These are phyloP conservation scores for Microchrysa polita DNA, from an alignment of 2,888 invertebrate genomes.

Conservation along the genomic window DNA sequence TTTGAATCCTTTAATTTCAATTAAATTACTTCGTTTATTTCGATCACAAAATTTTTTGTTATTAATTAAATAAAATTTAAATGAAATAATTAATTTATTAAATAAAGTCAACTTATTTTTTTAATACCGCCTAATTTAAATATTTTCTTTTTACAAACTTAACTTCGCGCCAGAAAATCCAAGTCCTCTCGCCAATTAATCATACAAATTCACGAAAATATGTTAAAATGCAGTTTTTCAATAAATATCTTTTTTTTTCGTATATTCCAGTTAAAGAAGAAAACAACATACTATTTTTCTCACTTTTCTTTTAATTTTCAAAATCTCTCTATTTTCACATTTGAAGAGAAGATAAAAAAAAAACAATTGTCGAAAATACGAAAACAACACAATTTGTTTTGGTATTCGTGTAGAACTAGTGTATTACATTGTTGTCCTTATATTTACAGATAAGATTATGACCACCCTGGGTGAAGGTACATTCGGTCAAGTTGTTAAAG, in stretches of 20 bases:
- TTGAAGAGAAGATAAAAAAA: no score
- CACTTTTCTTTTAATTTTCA: constrained; percentile 15
- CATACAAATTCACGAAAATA: background rate
- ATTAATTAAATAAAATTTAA: background rate
- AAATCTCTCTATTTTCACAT: background rate
- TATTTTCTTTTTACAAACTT: no score
- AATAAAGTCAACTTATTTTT: background rate
- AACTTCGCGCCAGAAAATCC: no score
- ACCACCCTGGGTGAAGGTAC: constrained; percentile 99
- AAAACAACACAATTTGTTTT: background rate
- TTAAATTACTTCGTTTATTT: background rate
- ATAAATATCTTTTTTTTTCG: constrained; percentile 22
- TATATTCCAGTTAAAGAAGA: constrained; percentile 28
- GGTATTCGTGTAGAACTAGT: background rate
- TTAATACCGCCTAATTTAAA: background rate
- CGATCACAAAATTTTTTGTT: background rate
- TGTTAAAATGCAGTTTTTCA: constrained; percentile 16
- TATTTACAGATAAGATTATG: constrained; percentile 95
- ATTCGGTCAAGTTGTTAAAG: constrained; percentile 99
- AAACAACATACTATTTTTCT: constrained; percentile 14
- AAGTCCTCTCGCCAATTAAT: background rate
- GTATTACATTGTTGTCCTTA: constrained; percentile 11
- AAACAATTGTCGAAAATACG: background rate
- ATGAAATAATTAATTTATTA: background rate
- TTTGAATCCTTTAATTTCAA: background rate